Percentiles rank a stretch among this genome's conserved stretches.
Conservation (phyloP, 2,113 vertebrate species). For the Megaceryle torquata region DNA sequence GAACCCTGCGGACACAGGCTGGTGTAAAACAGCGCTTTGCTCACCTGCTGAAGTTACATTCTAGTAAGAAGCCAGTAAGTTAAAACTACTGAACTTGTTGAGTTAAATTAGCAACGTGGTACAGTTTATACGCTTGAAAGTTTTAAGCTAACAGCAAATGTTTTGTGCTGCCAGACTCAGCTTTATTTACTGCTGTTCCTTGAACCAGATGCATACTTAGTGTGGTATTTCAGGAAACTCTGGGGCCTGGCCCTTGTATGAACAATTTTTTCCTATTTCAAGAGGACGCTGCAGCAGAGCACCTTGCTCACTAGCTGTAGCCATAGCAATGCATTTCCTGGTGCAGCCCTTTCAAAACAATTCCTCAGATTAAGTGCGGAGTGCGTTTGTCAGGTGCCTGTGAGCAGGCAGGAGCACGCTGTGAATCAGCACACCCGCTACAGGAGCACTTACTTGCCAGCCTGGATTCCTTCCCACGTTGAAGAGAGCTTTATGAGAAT, state of each 20-base stretch:
- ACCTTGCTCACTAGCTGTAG: not conserved
- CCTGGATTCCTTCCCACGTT: constrained; percentile 98
- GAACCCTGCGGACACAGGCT: constrained; percentile 75
- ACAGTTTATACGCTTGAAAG: not conserved
- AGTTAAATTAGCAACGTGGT: not conserved
- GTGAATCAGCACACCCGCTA: not conserved
- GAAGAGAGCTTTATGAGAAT: constrained; percentile 95
- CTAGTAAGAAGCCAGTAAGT: not conserved
- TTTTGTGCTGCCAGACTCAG: not conserved
- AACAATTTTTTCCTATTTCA: not conserved
- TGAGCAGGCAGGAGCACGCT: not conserved
- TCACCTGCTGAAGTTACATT: not conserved
- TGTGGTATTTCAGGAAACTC: not conserved
- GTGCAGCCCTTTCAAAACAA: not conserved
- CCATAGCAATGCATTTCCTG: not conserved
- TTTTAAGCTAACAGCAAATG: not conserved
- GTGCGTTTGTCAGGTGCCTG: not conserved
- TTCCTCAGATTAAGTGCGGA: not conserved
- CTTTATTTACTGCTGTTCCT: not conserved
- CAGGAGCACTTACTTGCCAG: constrained; percentile 82
- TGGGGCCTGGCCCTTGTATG: not conserved
- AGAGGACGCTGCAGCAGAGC: not conserved
- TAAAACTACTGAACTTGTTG: not conserved
- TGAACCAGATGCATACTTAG: not conserved
- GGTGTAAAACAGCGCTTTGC: not conserved